Evolutionary conservation across 2,113 vertebrate species (phyloP).

Genomic region (Crotalus horridus): DNA sequence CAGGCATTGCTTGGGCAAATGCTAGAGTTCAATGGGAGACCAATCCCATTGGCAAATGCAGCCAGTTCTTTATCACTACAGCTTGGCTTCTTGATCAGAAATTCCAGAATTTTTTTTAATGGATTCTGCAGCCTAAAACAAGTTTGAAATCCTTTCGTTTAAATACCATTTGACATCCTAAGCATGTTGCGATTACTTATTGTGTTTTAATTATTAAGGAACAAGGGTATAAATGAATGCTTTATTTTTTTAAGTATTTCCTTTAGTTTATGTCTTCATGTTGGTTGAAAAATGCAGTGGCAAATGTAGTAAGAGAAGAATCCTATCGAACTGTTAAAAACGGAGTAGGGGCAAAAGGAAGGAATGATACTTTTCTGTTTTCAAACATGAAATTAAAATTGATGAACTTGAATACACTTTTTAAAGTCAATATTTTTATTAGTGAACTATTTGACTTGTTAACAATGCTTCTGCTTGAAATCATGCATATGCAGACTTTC

Average conservation of each 20-base stretch:
- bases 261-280: not conserved
- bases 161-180: not conserved
- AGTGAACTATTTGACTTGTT: not conserved
- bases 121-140: not conserved
- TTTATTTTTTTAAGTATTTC: not conserved
- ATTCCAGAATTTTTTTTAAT: not conserved
- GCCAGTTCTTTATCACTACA: not conserved
- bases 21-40: not conserved
- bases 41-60: not conserved
- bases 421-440: not conserved
- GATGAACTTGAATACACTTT: not conserved
- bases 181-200: not conserved
- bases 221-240: not conserved
- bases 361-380: not conserved
- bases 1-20: not conserved
- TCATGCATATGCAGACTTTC: not conserved
- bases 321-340: not conserved
- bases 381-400: not conserved
- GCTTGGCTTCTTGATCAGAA: not conserved
- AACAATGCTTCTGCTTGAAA: not conserved
- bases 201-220: not conserved
- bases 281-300: not conserved
- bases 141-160: not conserved
- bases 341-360: not conserved
- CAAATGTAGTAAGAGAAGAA: not conserved